Evolutionary conservation across 2,888 invertebrate species (phyloP).

Genomic region (Melanostoma scalare): DNA sequence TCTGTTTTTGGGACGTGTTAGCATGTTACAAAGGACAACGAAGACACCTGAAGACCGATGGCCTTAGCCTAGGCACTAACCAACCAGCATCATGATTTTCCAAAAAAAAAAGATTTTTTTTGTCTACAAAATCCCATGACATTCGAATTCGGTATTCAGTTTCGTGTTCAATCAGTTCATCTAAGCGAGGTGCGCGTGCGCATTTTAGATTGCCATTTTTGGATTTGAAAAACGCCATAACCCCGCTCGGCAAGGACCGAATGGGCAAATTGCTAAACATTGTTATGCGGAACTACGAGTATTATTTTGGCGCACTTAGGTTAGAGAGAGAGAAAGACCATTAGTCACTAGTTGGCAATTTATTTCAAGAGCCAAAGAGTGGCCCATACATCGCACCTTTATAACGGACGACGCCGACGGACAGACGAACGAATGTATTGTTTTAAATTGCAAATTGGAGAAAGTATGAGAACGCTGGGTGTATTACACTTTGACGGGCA

Average conservation of each 20-base stretch:
- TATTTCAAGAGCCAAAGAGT: slow-evolving; percentile 49
- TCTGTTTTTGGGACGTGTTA: slow-evolving; percentile 71
- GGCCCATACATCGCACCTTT: slow-evolving; percentile 62
- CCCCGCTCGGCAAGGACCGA: slow-evolving; percentile 5
- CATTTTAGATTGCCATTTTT: slow-evolving; percentile 67
- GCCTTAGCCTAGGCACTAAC: slow-evolving; percentile 11
- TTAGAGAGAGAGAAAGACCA: slow-evolving; percentile 41
- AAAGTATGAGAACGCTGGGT: slow-evolving; percentile 64
- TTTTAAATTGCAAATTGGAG: slow-evolving; percentile 73
- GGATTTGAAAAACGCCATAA: slow-evolving; percentile 52
- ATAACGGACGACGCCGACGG: not conserved
- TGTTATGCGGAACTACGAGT: slow-evolving; percentile 63
- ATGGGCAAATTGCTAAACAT: slow-evolving; percentile 58
- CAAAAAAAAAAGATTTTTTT: not conserved
- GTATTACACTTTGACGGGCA: slow-evolving; percentile 20
- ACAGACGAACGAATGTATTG: slow-evolving; percentile 26
- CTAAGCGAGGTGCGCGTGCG: slow-evolving; percentile 72
- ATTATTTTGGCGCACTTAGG: slow-evolving; percentile 50
- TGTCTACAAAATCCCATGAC: slow-evolving; percentile 45
- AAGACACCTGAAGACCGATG: slow-evolving; percentile 62
- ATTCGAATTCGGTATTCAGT: slow-evolving; percentile 61
- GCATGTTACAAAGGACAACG: slow-evolving; percentile 63
- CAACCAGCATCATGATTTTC: slow-evolving; percentile 6
- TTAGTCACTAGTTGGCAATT: slow-evolving; percentile 73
- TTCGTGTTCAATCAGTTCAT: slow-evolving; percentile 72